Evolutionary conservation across 2,888 invertebrate genomes (phyloP), one percentile per base, ranked within the genome.

Genomic region (Punctoribates punctum): DNA sequence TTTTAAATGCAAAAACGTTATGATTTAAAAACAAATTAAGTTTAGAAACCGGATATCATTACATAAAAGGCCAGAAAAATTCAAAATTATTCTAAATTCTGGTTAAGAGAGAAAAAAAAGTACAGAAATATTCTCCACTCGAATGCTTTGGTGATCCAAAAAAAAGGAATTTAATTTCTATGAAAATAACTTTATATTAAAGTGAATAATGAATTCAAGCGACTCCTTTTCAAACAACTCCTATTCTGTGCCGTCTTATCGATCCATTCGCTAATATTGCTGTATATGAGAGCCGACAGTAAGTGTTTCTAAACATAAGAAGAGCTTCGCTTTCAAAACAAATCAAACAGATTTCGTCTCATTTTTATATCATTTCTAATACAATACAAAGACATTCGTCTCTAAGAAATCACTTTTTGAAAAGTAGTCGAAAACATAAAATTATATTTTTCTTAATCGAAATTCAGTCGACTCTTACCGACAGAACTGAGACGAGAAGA

Each of bases 111-210:
- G 11, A 42, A 13, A 11, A 42, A 42, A 42, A 42, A 42, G 13
- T 1, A 1, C 11, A 42, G 1, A 5, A 4, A 2, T 51, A n/a
- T 51, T 20, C 5, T 51, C 0, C 51, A 51, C n/a, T 51, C n/a
- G 51, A 51, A 20, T 51, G 51, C 51, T 20, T 51, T 51, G n/a
- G 51, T 51, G n/a, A 51, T 51, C n/a, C 17, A 20, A 51, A 51
- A 51, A 51, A 48, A 48, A 13, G n/a, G n/a, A 51, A 51, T 51
- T 51, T 51, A 51, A 51, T 51, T 51, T 51, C 20, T 51, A 51
- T 51, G 51, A 51, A 51, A 51, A 51, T 51, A 51, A 51, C 20
- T 51, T 51, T 51, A 51, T 51, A 51, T 51, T 51, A 51, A 51
- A 51, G 13, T 51, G n/a, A 51, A 11, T 51, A 51, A 51, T 51